phyloP scores from a whole-genome alignment of 92 coral and sea anemone genomes.

The Micromussa lordhowensis region DNA sequence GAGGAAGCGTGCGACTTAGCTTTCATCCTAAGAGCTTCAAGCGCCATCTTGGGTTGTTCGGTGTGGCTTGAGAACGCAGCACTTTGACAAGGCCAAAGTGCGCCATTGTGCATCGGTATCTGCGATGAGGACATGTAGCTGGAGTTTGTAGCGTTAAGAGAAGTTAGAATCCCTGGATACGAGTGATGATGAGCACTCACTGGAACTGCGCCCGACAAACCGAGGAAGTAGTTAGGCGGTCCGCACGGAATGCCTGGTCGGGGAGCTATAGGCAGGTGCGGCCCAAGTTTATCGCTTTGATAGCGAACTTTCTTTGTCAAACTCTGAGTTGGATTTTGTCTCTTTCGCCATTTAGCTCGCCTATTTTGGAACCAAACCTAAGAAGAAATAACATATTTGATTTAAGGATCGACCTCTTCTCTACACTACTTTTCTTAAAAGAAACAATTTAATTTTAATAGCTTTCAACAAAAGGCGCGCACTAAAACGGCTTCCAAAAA shows the following conservation, averaged over 20 bases:
- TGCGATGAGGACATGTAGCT: constrained; percentile 92
- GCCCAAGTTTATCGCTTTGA: constrained; percentile 79
- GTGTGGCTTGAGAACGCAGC: constrained; percentile 69
- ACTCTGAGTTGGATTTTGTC: constrained; percentile 90
- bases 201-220: constrained; percentile 88
- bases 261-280: constrained; percentile 97
- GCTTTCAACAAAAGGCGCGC: not conserved
- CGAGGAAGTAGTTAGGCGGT: constrained; percentile 91
- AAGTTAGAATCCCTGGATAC: constrained; percentile 88
- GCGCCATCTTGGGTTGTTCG: constrained; percentile 90
- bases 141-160: constrained; percentile 84
- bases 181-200: constrained; percentile 83
- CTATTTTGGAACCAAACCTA: constrained; percentile 99
- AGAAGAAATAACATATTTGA: not conserved
- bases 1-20: constrained; percentile 91
- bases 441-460: not conserved
- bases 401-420: not conserved
- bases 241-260: constrained; percentile 96
- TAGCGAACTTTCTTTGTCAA: constrained; percentile 87
- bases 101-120: constrained; percentile 89
- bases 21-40: constrained; percentile 91
- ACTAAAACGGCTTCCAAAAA: not conserved
- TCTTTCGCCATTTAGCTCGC: constrained; percentile 98
- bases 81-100: constrained; percentile 97
- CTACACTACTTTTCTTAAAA: not conserved